Evolutionary conservation across 2,888 invertebrate genomes (phyloP).

Genomic region (Rhingia rostrata): DNA sequence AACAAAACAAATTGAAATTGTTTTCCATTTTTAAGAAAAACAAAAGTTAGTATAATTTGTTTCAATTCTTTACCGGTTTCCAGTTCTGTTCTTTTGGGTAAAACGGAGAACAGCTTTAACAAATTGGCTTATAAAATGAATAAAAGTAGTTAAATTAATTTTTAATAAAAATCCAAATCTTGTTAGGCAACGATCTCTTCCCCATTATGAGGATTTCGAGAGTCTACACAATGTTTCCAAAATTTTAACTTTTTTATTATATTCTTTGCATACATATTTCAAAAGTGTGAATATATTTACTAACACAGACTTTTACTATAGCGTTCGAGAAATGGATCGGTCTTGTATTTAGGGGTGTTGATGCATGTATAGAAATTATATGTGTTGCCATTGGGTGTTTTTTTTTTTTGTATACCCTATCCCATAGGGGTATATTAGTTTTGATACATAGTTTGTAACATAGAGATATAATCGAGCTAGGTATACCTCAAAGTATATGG

Average conservation of each 20-base stretch:
- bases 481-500: too few species aligned
- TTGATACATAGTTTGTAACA: too few species aligned
- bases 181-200: constrained; percentile 58
- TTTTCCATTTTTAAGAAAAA: constrained; percentile 57
- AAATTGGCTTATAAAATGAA: constrained; percentile 40
- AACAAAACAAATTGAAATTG: constrained; percentile 57
- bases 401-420: too few species aligned
- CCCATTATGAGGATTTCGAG: constrained; percentile 56
- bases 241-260: constrained; percentile 24
- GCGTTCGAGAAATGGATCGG: background rate
- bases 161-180: constrained; percentile 21
- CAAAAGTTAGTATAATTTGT: constrained; percentile 70
- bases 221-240: constrained; percentile 48
- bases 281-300: background rate
- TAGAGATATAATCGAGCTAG: too few species aligned
- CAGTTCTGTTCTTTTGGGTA: constrained; percentile 17
- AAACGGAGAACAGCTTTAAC: constrained; percentile 11
- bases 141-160: background rate
- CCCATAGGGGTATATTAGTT: too few species aligned
- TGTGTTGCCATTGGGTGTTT: constrained; percentile 20
- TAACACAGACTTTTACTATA: too few species aligned
- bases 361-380: constrained; percentile 7
- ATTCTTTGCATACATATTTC: background rate
- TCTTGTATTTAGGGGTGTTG: constrained; percentile 11
- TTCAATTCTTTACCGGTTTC: constrained; percentile 41